These are phyloP conservation scores for Oreortyx pictus DNA, from an alignment of 2,797 vertebrate genomes.

Conservation along the genomic window DNA sequence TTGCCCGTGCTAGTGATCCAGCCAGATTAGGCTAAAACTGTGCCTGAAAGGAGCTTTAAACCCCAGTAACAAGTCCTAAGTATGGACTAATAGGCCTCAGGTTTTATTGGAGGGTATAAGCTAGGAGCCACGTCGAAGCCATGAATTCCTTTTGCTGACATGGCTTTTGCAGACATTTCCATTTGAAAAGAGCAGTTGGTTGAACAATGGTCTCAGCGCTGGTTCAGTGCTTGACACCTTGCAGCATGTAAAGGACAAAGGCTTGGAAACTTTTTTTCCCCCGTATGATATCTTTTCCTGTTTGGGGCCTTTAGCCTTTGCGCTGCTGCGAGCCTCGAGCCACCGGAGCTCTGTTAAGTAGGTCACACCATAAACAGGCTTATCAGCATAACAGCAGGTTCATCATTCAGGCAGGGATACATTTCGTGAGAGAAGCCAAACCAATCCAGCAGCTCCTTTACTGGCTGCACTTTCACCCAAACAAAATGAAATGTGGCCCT, in stretches of 20 bases:
- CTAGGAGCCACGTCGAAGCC: conserved; percentile 14
- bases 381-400: conserved; percentile 21
- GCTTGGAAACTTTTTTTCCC: conserved; percentile 22
- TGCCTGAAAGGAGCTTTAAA: conserved; percentile 38
- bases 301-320: conserved; percentile 58
- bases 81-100: conserved; percentile 4
- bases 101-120: conserved; percentile 45
- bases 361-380: conserved; percentile 48
- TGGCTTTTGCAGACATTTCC: conserved; percentile 63
- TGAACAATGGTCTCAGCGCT: conserved; percentile 37
- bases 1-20: not conserved
- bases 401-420: not conserved
- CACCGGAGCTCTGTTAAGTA: conserved; percentile 1
- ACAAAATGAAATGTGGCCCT: not conserved
- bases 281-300: conserved; percentile 54
- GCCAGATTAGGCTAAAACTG: conserved; percentile 33
- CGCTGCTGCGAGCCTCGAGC: not conserved
- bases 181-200: conserved; percentile 66
- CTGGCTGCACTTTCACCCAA: not conserved
- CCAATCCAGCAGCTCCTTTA: conserved; percentile 22
- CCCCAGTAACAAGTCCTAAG: conserved; percentile 9
- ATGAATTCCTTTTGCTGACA: conserved; percentile 47
- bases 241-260: conserved; percentile 52
- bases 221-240: conserved; percentile 52
- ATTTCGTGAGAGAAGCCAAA: conserved; percentile 6